These are phyloP conservation scores for Auanema sp. DNA, from an alignment of 2,888 invertebrate genomes.

Conservation along the genomic window DNA sequence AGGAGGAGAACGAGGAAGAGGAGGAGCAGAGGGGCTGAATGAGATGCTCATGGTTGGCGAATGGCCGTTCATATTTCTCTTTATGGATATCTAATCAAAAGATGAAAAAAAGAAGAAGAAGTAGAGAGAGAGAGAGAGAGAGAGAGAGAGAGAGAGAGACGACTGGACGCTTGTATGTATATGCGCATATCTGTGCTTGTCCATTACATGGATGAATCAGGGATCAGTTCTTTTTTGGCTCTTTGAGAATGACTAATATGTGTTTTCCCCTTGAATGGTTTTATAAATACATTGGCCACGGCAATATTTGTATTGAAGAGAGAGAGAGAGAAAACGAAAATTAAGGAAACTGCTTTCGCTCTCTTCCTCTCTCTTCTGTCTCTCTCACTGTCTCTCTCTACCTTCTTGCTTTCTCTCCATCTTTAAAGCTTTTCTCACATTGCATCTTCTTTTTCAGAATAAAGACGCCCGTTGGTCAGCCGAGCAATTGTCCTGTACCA, in stretches of 20 bases:
- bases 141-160: slow-evolving; percentile 8
- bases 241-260: no score
- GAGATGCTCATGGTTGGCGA: no score
- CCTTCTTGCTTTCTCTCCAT: slow-evolving; percentile 7
- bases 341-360: not conserved
- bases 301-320: slow-evolving; percentile 1
- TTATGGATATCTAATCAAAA: not conserved
- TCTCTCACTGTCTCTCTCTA: not conserved
- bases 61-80: no score
- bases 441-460: no score
- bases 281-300: no score
- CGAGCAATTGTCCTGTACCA: no score
- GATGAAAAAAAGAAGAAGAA: not conserved
- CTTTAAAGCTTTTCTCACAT: slow-evolving; percentile 2
- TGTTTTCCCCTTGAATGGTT: no score
- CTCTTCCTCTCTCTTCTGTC: slow-evolving; percentile 5
- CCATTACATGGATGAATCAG: no score
- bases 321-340: slow-evolving; percentile 3
- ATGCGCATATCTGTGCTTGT: not conserved
- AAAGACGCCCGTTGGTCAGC: no score
- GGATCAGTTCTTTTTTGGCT: no score
- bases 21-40: not conserved
- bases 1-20: slow-evolving; percentile 6
- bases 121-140: slow-evolving; percentile 5
- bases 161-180: no score